Evolutionary conservation across 2,113 vertebrate genomes (phyloP), one percentile per base, ranked within the genome.

Genomic region (Zapus hudsonius): DNA sequence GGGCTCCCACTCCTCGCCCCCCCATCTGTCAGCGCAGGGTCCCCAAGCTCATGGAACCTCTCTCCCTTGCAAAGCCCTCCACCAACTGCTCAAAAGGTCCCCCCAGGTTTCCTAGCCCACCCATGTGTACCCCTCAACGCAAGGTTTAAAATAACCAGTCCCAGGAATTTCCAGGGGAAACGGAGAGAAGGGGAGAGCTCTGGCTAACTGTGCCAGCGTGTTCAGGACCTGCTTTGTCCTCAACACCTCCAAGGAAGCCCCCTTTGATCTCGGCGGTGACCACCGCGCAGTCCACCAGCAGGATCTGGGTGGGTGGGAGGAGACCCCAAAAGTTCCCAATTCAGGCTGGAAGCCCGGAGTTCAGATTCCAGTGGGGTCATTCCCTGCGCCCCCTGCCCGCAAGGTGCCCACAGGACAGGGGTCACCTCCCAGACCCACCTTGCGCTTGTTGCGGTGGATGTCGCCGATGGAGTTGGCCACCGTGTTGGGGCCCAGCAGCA

Each of bases 391-490:
- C n/a, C n/a, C n/a, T n/a, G n/a, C n/a, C n/a, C n/a, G n/a, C n/a
- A n/a, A n/a, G n/a, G n/a, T n/a, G n/a, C n/a, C n/a, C n/a, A n/a
- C n/a, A n/a, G n/a, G n/a, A n/a, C n/a, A n/a, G n/a, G n/a, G n/a
- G n/a, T n/a, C n/a, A n/a, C n/a, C n/a, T n/a, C n/a, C n/a, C n/a
- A n/a, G n/a, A n/a, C n/a, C 0, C 95, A 99, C 99, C 99, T 99
- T 99, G 85, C 99, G 98, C 97, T 98, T 99, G 98, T 99, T 99
- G 64, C 99, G 98, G 97, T 99, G 99, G 97, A 99, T 99, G 98
- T 99, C 99, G 17, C 99, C 99, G 47, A 99, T 99, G 97, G 99
- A 99, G 98, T 99, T 99, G 97, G 99, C 98, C 91, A 99, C 98
- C 1, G 99, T 99, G 98, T 99, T 99, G 87, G 99, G 99, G 1